Base-by-base conservation (phyloP, 2,113 vertebrate species). In the Syngnathus floridae region DNA sequence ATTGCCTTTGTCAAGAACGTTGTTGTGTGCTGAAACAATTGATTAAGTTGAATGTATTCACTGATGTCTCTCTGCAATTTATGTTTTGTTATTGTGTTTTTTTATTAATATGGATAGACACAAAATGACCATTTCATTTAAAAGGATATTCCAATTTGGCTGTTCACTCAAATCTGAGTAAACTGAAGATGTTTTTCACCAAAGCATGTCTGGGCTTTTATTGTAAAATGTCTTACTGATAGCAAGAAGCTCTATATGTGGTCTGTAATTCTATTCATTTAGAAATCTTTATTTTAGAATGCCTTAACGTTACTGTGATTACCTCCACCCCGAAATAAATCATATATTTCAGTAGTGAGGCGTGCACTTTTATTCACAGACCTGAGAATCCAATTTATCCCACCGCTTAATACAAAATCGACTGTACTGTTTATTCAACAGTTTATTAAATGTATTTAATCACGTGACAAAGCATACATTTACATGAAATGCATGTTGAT, bases 221-320 rank as follows among this genome's bases (percentile, higher is more conserved):
- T n/a, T n/a, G n/a, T n/a, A n/a, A n/a, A n/a, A 56, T 14, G 6
- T 35, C 6, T 35, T 51, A 21, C 19, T 21, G n/a, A 7, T 51
- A n/a, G 21, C 19, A 51, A 51, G 54, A 51, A 51, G 54, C 6
- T 4, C 6, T 3, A 56, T 31, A 13, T 67, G 38, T 73, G 67
- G 43, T 40, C 75, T 68, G 65, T 65, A 66, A 43, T 45, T 14
- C n/a, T 46, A 54, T 26, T 22, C 12, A 5, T 54, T 48, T 48
- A 2, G 17, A 6, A 2, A 48, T 48, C 16, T 48, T 48, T 17
- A 19, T 48, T 48, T 17, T 14, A 48, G 26, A 31, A 31, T 31
- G 26, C 26, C 26, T 31, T 31, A 31, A 31, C 26, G 26, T 31
- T 41, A 41, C 10, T 12, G 40, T 41, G 40, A 41, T 41, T 31